phyloP scores from a whole-genome alignment of 2,797 vertebrate species.

The Tenualosa thibaudeaui region DNA sequence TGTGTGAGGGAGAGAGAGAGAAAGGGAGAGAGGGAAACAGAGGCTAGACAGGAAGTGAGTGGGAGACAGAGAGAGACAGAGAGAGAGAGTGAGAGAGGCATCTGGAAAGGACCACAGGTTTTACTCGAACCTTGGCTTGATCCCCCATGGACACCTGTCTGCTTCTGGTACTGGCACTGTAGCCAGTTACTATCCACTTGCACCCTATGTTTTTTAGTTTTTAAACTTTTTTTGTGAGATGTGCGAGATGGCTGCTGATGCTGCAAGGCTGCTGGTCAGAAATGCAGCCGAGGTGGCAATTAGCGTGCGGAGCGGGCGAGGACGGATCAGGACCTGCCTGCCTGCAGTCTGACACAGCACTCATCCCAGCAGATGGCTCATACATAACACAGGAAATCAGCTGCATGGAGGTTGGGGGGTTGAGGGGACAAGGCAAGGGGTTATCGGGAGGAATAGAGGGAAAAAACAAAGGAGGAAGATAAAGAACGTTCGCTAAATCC shows the following conservation, averaged over 20 bases:
- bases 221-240: background rate
- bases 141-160: too few species aligned
- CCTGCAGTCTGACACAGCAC: constrained; percentile 67
- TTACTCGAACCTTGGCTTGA: too few species aligned
- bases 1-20: background rate
- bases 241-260: background rate
- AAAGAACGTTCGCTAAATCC: background rate
- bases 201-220: background rate
- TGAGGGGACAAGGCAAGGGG: constrained; percentile 34
- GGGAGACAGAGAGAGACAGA: too few species aligned
- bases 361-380: constrained; percentile 76
- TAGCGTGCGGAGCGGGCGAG: constrained; percentile 57
- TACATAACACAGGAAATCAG: constrained; percentile 73
- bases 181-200: too few species aligned
- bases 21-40: background rate
- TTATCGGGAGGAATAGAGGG: constrained; percentile 24
- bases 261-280: constrained; percentile 37
- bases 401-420: constrained; percentile 44
- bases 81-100: too few species aligned
- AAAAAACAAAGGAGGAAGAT: background rate
- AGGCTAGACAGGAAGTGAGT: too few species aligned
- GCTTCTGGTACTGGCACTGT: too few species aligned
- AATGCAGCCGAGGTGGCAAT: constrained; percentile 63
- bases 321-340: constrained; percentile 69
- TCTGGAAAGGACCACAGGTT: too few species aligned